Conservation (phyloP, 2,797 vertebrate genomes). For the Tadarida brasiliensis region DNA sequence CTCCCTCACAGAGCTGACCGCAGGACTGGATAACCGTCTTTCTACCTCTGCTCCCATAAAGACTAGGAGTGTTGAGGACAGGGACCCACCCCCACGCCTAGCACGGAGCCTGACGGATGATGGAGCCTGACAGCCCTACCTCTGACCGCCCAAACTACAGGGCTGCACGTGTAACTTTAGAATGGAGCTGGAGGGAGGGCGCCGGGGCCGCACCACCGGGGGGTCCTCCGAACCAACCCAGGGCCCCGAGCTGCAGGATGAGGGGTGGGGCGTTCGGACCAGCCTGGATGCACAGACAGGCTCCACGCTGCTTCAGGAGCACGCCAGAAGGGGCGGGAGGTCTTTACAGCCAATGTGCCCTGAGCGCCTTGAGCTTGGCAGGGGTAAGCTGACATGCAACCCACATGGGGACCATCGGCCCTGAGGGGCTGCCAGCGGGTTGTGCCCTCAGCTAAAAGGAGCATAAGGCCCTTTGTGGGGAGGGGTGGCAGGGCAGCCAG, state of each 20-base stretch:
- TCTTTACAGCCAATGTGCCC: neutral
- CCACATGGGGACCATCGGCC: neutral
- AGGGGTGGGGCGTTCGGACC: neutral
- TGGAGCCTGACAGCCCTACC: too few species aligned
- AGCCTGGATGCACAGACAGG: neutral
- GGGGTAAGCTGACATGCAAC: fast-evolving
- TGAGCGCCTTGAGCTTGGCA: neutral
- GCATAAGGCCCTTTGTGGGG: too few species aligned
- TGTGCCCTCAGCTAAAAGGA: neutral
- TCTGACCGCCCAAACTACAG: fast-evolving
- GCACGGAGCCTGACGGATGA: neutral
- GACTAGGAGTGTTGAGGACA: neutral
- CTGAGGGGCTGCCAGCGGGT: fast-evolving
- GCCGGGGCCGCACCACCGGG: too few species aligned
- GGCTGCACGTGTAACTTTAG: too few species aligned
- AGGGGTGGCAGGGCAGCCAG: fast-evolving
- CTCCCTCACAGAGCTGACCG: neutral
- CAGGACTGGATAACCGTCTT: neutral
- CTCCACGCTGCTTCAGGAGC: neutral
- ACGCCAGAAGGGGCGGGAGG: neutral
- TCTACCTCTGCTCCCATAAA: neutral
- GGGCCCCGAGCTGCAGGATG: neutral
- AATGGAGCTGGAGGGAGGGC: neutral
- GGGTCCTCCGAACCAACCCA: neutral
- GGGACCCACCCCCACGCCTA: neutral